Evolutionary conservation across 2,888 invertebrate genomes (phyloP).

Genomic region (Microdon myrmicae): DNA sequence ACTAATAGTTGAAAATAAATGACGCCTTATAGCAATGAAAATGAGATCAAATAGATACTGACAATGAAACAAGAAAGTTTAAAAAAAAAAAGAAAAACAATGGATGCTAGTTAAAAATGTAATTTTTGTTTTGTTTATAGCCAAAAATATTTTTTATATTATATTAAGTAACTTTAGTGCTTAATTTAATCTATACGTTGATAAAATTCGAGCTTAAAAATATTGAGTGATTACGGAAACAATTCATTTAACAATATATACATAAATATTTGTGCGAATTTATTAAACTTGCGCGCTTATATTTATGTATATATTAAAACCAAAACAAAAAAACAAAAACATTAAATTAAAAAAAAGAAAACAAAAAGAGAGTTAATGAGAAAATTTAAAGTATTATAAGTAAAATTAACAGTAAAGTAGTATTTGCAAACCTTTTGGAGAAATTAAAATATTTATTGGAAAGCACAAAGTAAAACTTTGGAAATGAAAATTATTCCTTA

Average conservation of each 20-base stretch:
- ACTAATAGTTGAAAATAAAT: slow-evolving; percentile 36
- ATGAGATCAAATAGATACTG: slow-evolving; percentile 40
- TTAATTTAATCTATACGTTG: slow-evolving; percentile 46
- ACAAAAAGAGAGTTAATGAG: slow-evolving; percentile 17
- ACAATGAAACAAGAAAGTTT: slow-evolving; percentile 41
- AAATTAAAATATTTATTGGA: slow-evolving; percentile 16
- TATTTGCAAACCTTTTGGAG: slow-evolving; percentile 4
- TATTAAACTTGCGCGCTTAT: background rate
- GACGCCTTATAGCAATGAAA: slow-evolving; percentile 48
- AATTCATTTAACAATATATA: slow-evolving; percentile 61
- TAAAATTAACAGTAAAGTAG: slow-evolving; percentile 1
- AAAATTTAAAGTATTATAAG: slow-evolving; percentile 28
- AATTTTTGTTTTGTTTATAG: slow-evolving; percentile 58
- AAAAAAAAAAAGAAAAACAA: slow-evolving; percentile 38
- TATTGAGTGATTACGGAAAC: slow-evolving; percentile 54
- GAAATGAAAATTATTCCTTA: slow-evolving; percentile 22
- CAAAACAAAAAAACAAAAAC: slow-evolving; percentile 7
- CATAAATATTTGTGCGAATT: background rate
- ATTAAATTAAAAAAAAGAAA: slow-evolving; percentile 6
- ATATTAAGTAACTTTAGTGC: slow-evolving; percentile 57
- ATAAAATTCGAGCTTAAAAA: slow-evolving; percentile 53
- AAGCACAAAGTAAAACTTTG: slow-evolving; percentile 20
- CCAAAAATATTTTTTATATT: slow-evolving; percentile 56
- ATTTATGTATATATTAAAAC: slow-evolving; percentile 3
- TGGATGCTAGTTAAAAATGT: slow-evolving; percentile 54